Evolutionary conservation across 2,888 invertebrate genomes (phyloP).

Genomic region (Hipparchia semele): DNA sequence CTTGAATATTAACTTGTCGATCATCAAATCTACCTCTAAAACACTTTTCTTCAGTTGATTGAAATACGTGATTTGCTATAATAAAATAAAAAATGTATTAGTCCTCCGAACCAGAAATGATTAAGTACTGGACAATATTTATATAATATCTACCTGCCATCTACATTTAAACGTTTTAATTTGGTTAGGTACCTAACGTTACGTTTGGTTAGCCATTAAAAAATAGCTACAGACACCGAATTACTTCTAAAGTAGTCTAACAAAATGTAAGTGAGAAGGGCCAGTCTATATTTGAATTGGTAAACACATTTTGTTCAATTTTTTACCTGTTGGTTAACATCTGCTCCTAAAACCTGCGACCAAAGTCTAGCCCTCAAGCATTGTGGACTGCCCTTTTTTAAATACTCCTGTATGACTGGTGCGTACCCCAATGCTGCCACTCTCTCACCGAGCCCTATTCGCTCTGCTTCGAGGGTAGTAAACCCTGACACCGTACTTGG

Average conservation of each 20-base stretch:
- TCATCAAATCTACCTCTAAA: conserved; percentile 94
- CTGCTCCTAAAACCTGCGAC: conserved; percentile 93
- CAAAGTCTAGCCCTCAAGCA: conserved; percentile 91
- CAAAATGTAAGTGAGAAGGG: too few species aligned
- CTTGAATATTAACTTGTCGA: conserved; percentile 97
- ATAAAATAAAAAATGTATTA: background rate
- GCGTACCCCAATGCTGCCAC: conserved; percentile 91
- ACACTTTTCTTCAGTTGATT: conserved; percentile 91
- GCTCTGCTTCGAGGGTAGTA: conserved; percentile 85
- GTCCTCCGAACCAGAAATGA: background rate
- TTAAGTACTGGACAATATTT: too few species aligned
- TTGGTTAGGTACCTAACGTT: too few species aligned
- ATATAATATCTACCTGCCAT: too few species aligned
- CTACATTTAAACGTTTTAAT: too few species aligned
- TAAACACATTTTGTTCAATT: background rate
- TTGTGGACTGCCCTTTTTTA: conserved; percentile 93
- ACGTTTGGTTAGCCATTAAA: too few species aligned
- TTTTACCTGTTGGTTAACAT: conserved; percentile 85
- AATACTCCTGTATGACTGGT: conserved; percentile 94
- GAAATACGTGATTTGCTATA: conserved; percentile 89
- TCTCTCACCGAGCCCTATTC: conserved; percentile 89
- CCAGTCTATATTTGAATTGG: too few species aligned
- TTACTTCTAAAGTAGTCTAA: too few species aligned
- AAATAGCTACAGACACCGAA: too few species aligned
- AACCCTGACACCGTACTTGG: conserved; percentile 80